Conservation (phyloP, 2,113 vertebrate species). For the Hemibagrus wyckioides region DNA sequence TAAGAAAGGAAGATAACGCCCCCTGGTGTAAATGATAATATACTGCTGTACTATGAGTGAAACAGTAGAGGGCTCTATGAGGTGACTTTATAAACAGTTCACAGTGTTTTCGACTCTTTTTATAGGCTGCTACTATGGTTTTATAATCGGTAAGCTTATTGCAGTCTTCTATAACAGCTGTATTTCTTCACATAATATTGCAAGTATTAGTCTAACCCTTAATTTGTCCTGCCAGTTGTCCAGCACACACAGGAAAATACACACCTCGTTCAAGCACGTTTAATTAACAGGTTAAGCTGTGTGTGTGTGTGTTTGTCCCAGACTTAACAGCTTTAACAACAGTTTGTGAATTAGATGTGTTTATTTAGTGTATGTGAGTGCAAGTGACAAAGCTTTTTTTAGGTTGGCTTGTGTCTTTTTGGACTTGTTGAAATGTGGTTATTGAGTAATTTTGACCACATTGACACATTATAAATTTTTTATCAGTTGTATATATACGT, state of each 20-base stretch:
- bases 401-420: not conserved
- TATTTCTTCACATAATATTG: not conserved
- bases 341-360: not conserved
- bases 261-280: not conserved
- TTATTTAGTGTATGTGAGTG: not conserved
- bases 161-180: not conserved
- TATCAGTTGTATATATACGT: not conserved
- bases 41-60: not conserved
- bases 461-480: not conserved
- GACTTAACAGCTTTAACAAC: not conserved
- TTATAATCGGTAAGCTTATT: not conserved
- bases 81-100: not conserved
- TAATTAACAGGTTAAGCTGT: not conserved
- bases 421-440: not conserved
- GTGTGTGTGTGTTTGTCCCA: not conserved
- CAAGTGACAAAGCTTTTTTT: not conserved
- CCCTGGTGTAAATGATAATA: not conserved
- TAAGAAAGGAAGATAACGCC: not conserved
- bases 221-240: not conserved
- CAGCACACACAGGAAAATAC: not conserved
- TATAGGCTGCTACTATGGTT: not conserved
- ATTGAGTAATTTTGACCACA: not conserved
- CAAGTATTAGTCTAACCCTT: not conserved
- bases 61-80: not conserved
- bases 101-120: not conserved